A percentile compares a stretch with the other conserved stretches of the same genome.
Evolutionary conservation across 23 tunicate genomes (phyloP).

Genomic region (Styela clava): DNA sequence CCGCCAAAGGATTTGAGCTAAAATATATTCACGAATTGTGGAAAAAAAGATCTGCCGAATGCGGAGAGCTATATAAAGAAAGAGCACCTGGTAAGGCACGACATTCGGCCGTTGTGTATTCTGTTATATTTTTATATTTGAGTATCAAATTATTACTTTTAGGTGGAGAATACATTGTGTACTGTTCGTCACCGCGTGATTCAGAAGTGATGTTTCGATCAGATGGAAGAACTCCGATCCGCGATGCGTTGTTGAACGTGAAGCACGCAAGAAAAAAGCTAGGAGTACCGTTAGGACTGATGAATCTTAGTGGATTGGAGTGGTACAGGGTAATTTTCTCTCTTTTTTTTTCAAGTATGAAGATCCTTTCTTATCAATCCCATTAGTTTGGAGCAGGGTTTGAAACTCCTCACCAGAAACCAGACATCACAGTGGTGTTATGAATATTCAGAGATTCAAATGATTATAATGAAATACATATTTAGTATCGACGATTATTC

Average conservation of each 20-base stretch:
- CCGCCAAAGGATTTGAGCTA: slow-evolving; percentile 27
- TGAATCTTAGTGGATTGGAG: slow-evolving; percentile 43
- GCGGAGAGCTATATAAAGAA: slow-evolving; percentile 52
- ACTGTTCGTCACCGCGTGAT: slow-evolving; percentile 8
- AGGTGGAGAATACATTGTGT: slow-evolving; percentile 1
- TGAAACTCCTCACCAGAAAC: too few species aligned
- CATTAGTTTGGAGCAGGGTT: too few species aligned
- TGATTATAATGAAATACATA: too few species aligned
- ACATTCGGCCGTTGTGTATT: too few species aligned
- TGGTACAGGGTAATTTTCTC: slow-evolving; percentile 51
- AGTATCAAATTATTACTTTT: too few species aligned
- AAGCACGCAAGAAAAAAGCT: slow-evolving; percentile 1
- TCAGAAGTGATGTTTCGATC: slow-evolving; percentile 12
- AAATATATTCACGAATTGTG: slow-evolving; percentile 40
- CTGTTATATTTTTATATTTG: too few species aligned
- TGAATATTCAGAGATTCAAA: too few species aligned
- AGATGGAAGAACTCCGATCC: not conserved
- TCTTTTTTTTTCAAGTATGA: too few species aligned
- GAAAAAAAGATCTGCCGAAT: slow-evolving; percentile 38
- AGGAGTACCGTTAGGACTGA: slow-evolving; percentile 29
- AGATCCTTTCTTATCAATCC: too few species aligned
- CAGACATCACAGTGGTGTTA: too few species aligned
- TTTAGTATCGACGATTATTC: too few species aligned
- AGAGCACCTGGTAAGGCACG: slow-evolving; percentile 31
- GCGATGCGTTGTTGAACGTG: not conserved